Percentiles rank a stretch among this genome's conserved stretches.
Evolutionary conservation across 1,140 invertebrate species (phyloP).

Genomic region (Leptinotarsa defecta): DNA sequence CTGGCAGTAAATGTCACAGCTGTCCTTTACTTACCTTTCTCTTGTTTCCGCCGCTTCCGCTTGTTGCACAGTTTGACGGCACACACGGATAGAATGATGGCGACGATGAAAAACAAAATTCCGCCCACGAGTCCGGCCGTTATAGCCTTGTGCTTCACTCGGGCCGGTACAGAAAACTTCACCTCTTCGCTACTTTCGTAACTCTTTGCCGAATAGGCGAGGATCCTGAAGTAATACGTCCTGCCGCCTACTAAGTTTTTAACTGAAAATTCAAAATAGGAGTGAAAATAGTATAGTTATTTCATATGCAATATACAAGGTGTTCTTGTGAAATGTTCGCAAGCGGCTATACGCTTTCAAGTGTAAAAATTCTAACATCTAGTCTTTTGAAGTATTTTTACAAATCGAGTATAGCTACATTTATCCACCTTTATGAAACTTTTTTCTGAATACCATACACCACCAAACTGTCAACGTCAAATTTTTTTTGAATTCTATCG

Average conservation of each 20-base stretch:
- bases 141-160: slow-evolving; percentile 90
- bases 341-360: too few relatives aligned
- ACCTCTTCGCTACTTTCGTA: slow-evolving; percentile 84
- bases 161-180: slow-evolving; percentile 83
- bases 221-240: slow-evolving; percentile 88
- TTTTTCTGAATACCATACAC: too few relatives aligned
- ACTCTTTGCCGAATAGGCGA: slow-evolving; percentile 81
- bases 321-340: too few relatives aligned
- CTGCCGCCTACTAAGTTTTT: slow-evolving; percentile 88
- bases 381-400: too few relatives aligned
- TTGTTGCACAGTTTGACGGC: slow-evolving; percentile 97
- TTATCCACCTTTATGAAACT: too few relatives aligned
- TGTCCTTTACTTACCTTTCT: slow-evolving; percentile 76
- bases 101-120: slow-evolving; percentile 94
- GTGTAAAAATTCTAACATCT: too few relatives aligned
- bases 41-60: slow-evolving; percentile 92
- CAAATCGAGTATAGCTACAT: too few relatives aligned
- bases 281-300: slow-evolving; percentile 16
- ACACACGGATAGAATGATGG: slow-evolving; percentile 93
- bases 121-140: slow-evolving; percentile 92
- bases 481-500: too few relatives aligned
- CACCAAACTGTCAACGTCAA: too few relatives aligned
- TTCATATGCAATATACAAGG: too few relatives aligned
- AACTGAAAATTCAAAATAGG: slow-evolving; percentile 63
- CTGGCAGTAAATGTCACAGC: too few relatives aligned